Conservation (phyloP, 2,797 vertebrate species). For the Molossus alvarezi region DNA sequence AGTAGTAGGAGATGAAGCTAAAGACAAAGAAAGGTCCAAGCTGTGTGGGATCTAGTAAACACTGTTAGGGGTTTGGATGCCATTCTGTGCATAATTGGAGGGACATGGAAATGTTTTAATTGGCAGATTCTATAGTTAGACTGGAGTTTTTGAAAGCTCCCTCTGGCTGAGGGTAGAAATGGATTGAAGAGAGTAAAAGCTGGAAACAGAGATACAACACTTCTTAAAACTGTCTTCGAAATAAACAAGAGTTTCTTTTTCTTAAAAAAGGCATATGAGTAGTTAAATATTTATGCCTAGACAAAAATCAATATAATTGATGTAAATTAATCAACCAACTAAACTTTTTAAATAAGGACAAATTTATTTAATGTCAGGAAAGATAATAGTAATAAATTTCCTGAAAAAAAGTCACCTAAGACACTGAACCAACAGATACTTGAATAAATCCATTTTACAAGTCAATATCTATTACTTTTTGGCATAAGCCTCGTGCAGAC, state of each 20-base stretch:
- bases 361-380: neutral
- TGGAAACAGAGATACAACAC: neutral
- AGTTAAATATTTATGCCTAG: neutral
- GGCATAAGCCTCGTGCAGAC: neutral
- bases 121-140: neutral
- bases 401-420: neutral
- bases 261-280: neutral
- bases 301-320: neutral
- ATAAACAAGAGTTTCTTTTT: neutral
- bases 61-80: neutral
- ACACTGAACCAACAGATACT: neutral
- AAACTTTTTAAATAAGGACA: neutral
- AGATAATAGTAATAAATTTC: constrained; percentile 10
- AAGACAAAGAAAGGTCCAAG: neutral
- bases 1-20: neutral
- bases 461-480: neutral
- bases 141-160: neutral
- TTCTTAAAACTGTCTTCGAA: constrained; percentile 16
- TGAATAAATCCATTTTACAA: neutral
- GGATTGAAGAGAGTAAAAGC: neutral
- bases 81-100: neutral
- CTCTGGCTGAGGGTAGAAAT: neutral
- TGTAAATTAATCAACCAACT: neutral
- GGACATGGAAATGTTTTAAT: neutral
- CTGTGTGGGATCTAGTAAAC: neutral